Percentiles rank a stretch among this genome's conserved stretches.
These are phyloP conservation scores for Galago senegalensis DNA, from an alignment of 2,797 vertebrate species.

Conservation along the genomic window DNA sequence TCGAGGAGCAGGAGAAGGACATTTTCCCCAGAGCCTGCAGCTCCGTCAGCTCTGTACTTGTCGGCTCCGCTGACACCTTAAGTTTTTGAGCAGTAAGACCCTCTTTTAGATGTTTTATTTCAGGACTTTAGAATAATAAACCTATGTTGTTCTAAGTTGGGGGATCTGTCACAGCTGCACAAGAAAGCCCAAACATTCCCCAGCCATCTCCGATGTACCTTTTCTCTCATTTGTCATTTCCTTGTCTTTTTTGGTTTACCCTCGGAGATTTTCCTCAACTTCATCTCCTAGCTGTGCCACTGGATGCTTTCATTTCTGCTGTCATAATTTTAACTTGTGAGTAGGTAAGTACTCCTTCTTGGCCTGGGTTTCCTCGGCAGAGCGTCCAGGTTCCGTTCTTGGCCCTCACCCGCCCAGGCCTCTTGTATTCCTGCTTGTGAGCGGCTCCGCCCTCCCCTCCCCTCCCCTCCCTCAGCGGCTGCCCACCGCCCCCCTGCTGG, in stretches of 20 bases:
- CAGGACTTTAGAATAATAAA: neutral
- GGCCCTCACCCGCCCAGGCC: neutral
- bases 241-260: neutral
- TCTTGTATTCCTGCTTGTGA: neutral
- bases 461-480: neutral
- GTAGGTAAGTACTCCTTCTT: neutral
- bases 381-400: neutral
- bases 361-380: neutral
- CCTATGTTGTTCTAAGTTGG: neutral
- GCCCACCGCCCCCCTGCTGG: neutral
- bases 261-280: neutral
- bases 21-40: too few species aligned
- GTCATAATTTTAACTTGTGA: neutral
- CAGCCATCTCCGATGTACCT: neutral
- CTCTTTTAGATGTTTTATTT: neutral
- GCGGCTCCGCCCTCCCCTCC: too few species aligned
- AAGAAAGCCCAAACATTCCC: neutral
- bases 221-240: neutral
- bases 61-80: too few species aligned
- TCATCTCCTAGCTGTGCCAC: neutral
- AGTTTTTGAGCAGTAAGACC: neutral
- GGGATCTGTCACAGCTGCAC: neutral
- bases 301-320: neutral
- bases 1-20: neutral
- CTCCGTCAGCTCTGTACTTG: too few species aligned